Evolutionary conservation across 2,888 invertebrate genomes (phyloP), one percentile per base, ranked within the genome.

Genomic region (Diadegma fenestrale): DNA sequence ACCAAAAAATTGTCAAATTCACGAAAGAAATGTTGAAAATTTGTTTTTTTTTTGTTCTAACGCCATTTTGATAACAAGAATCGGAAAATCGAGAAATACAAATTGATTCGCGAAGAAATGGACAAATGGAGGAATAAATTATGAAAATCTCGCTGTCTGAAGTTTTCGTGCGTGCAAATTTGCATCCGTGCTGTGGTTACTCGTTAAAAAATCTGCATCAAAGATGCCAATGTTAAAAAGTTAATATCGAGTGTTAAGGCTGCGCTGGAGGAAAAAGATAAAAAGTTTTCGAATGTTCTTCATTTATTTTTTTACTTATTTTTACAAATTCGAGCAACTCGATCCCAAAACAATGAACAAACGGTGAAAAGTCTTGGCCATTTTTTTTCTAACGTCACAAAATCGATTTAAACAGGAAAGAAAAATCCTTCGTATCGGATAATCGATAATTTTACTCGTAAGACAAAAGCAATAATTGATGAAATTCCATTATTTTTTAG

Each of bases 161-260:
- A n/a, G n/a, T n/a, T n/a, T n/a, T n/a, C n/a, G n/a, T n/a, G n/a
- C n/a, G n/a, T n/a, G n/a, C n/a, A n/a, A n/a, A n/a, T n/a, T n/a
- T n/a, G n/a, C n/a, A n/a, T n/a, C n/a, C n/a, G n/a, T n/a, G n/a
- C n/a, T n/a, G n/a, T n/a, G n/a, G n/a, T n/a, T n/a, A n/a, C n/a
- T n/a, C n/a, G n/a, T n/a, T n/a, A 30, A 22, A n/a, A 64, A 64
- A 61, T 71, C 48, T 58, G 37, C 37, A 45, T 10, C 19, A 19
- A 41, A 17, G 8, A 26, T 66, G 41, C 5, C 41, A 30, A 33
- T 58, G 37, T 10, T 26, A 14, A 26, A 58, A 58, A 26, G 12
- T 58, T 58, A 26, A 26, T 26, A 58, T 4, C 19, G 26, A 58
- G 26, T 26, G 22, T 58, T 26, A 58, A 26, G 58, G 22, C 8